phyloP scores from a whole-genome alignment of 2,797 vertebrate species.

The Salmo trutta region DNA sequence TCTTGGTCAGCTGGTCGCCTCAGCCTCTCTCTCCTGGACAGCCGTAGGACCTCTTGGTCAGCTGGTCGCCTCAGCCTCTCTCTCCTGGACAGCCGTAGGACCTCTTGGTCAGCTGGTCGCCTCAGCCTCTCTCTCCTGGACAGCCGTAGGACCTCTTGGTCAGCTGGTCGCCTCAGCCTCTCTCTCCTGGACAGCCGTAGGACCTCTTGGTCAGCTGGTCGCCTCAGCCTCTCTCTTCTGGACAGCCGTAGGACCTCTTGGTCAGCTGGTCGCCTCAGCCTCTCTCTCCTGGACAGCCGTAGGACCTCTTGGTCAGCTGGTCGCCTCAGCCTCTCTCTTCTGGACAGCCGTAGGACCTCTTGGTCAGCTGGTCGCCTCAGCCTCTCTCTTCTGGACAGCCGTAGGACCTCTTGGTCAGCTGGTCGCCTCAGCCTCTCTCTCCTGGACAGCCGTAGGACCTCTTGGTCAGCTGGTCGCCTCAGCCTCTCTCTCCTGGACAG shows the following conservation, averaged over 20 bases:
- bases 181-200: conserved; percentile 47
- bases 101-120: neutral
- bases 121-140: conserved; percentile 14
- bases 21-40: conserved; percentile 21
- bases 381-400: conserved; percentile 38
- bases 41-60: conserved; percentile 37
- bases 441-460: conserved; percentile 47
- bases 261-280: neutral
- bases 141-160: conserved; percentile 41
- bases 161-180: neutral
- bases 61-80: neutral
- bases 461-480: neutral
- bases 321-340: neutral
- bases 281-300: conserved; percentile 43
- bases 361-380: neutral
- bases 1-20: neutral
- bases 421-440: neutral
- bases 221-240: neutral
- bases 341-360: conserved; percentile 47
- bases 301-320: conserved; percentile 4
- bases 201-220: neutral
- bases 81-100: conserved; percentile 46
- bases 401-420: conserved; percentile 17
- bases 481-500: conserved; percentile 28
- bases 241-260: conserved; percentile 44